Evolutionary conservation across 2,888 invertebrate genomes (phyloP).

Genomic region (Cremastinae sp.): DNA sequence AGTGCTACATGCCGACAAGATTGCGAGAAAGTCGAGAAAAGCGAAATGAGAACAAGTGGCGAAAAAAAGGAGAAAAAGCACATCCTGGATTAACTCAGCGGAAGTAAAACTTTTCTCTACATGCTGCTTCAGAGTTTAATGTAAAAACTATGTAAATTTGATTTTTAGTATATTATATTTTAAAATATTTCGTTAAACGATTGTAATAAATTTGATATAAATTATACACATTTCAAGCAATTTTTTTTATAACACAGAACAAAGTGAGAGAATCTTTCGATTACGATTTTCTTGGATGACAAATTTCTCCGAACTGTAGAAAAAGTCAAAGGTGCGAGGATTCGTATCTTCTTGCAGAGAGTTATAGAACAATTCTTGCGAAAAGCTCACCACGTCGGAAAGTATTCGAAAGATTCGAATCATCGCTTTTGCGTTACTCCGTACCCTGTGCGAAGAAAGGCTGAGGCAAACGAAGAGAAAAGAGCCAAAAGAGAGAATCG

Average conservation of each 20-base stretch:
- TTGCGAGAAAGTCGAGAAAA: too few relatives aligned
- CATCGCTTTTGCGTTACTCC: not conserved
- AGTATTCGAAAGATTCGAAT: conserved; percentile 50
- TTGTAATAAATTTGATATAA: too few relatives aligned
- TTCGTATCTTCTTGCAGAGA: conserved; percentile 27
- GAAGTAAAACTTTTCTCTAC: too few relatives aligned
- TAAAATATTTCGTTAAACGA: too few relatives aligned
- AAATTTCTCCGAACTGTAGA: conserved; percentile 52
- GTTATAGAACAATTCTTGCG: conserved; percentile 41
- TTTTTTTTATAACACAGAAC: too few relatives aligned
- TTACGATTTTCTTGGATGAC: conserved; percentile 60
- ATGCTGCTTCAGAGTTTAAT: too few relatives aligned
- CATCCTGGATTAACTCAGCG: too few relatives aligned
- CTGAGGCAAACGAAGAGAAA: not conserved
- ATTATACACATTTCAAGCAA: too few relatives aligned
- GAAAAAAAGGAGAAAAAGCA: conserved; percentile 8
- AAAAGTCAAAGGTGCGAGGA: conserved; percentile 37
- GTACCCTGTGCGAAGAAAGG: not conserved
- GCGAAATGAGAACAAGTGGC: conserved; percentile 9
- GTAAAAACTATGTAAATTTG: too few relatives aligned
- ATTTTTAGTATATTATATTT: too few relatives aligned
- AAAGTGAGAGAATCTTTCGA: conserved; percentile 43
- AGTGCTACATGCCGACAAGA: conserved; percentile 41
- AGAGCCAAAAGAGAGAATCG: conserved; percentile 13
- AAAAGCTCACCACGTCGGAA: conserved; percentile 56